A percentile compares a stretch with the other conserved stretches of the same genome.
Conservation (phyloP, 1,140 invertebrate genomes). For the Choristoneura fumiferana region DNA sequence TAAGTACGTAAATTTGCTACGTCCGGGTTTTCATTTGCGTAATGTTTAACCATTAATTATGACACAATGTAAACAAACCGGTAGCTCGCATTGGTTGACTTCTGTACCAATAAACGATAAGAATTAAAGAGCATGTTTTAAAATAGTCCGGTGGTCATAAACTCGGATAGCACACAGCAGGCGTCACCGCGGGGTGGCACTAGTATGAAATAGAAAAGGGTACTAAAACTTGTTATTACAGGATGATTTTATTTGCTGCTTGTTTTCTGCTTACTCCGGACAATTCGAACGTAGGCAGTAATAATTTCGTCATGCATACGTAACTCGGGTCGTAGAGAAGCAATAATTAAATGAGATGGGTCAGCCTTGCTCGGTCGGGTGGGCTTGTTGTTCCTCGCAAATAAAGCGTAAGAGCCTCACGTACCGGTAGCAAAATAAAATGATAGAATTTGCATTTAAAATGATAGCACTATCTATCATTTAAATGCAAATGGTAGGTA, state of each 20-base stretch:
- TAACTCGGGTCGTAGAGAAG: conserved; percentile 6
- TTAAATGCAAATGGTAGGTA: no score
- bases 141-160: background rate
- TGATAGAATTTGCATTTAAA: no score
- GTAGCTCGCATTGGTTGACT: no score
- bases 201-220: conserved; percentile 4
- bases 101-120: no score
- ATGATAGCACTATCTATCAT: no score
- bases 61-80: no score
- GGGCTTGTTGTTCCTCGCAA: background rate
- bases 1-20: no score
- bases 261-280: no score
- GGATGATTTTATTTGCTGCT: no score
- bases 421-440: background rate
- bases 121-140: background rate
- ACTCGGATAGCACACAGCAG: background rate
- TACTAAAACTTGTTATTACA: background rate
- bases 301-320: conserved; percentile 10
- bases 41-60: no score
- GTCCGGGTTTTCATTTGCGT: no score
- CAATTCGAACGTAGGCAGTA: background rate
- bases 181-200: background rate
- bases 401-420: background rate
- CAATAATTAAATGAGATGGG: conserved; percentile 14
- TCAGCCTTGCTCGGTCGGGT: conserved; percentile 1